Evolutionary conservation across 1,140 invertebrate species (phyloP), one percentile per base, ranked within the genome.

Genomic region (Ptiloglossa arizonensis): DNA sequence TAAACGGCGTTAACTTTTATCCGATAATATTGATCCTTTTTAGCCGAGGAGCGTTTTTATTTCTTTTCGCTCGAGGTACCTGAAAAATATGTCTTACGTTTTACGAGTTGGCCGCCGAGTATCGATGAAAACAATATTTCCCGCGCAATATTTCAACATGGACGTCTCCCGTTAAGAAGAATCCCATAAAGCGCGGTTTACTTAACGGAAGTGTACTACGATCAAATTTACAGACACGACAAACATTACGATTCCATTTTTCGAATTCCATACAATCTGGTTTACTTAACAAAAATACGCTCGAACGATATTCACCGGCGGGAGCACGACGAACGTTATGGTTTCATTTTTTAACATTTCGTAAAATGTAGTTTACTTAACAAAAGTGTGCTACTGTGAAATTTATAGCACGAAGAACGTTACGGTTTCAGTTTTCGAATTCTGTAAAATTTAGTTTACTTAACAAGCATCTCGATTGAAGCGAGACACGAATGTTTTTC

Each of bases 1-100:
- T 70, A 57, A 70, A 44, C 27, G 68, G 24, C 17, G 52, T 70
- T 70, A 57, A 29, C 52, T 57, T 22, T 57, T 41, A 57, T 69
- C 35, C 11, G 13, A 35, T 69, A 57, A 69, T 56, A 56, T 69
- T n/a, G 67, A 69, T 27, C 2, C 52, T 56, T 41, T 35, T 41
- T 27, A 6, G 46, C 17, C 46, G 3, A 4, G 2, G 6, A n/a
- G 9, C 17, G 46, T 50, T n/a, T 50, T 50, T n/a, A 27, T 54
- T 15, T 5, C 9, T 38, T 19, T 24, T n/a, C n/a, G 50, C 11
- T n/a, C 9, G 29, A 38, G 4, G n/a, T 35, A 11, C 35, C 15
- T 29, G 22, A 11, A 52, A 68, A 68, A 68, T 68, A 68, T 68
- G 54, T 68, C 32, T 24, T 5, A 17, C n/a, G 38, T 57, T 70